Base-by-base conservation (phyloP, 2,888 invertebrate genomes). In the Timema cristinae region DNA sequence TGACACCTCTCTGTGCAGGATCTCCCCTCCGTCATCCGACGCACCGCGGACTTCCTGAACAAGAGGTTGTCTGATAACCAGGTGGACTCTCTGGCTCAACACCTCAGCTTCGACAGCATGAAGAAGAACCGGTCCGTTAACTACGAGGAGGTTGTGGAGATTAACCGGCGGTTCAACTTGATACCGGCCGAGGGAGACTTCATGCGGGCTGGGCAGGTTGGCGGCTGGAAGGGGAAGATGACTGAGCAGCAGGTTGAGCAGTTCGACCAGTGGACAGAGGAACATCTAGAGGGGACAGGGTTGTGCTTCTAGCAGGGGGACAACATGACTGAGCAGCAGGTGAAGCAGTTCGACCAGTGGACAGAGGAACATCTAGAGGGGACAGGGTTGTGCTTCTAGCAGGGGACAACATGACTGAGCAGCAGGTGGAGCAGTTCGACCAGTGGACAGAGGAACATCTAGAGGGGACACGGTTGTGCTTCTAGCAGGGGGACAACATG, bases 91-190 rank as follows among this genome's bases (percentile, higher is more conserved):
- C 80, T 90, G 48, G 81, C 83, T 0, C 78, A 83, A 0, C 87
- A 89, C 76, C 85, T 89, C 69, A 86, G 85, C 75, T 90, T 90
- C 77, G 83, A 85, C 16, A 86, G 80, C 73, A 90, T 90, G 89
- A 85, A 85, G 76, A 79, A 82, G 5, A 89, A 90, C 79, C 82
- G 83, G 7, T 83, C 85, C 48, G 86, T 87, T 11, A 88, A 90
- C 79, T 83, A 83, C 75, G 85, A 86, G 76, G 79, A 79, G 6
- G 73, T 68, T 8, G 68, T 74, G 11, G 73, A 73, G 72, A 74
- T 82, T 50, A 81, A 81, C 66, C 81, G 80, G 75, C 81, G 80
- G 72, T 79, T 78, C 73, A 80, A 81, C n/a, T 76, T 82, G 16
- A 80, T 79, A 8, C 77, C 79, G 32, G 77, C 77, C 5, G 79